phyloP scores from a whole-genome alignment of 2,888 invertebrate species.

The Punctoribates punctum region DNA sequence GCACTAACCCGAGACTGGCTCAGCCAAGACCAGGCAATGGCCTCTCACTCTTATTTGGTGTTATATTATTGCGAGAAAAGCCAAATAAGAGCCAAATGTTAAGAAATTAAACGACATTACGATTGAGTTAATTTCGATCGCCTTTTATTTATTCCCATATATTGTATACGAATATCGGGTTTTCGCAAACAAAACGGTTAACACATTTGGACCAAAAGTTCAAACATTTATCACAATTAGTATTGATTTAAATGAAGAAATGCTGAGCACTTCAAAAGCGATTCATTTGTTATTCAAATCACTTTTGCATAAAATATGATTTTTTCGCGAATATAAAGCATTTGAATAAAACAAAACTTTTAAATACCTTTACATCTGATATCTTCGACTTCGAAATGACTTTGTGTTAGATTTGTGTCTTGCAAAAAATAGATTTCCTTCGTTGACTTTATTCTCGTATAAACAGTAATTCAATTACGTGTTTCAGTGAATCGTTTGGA shows the following conservation, averaged over 20 bases:
- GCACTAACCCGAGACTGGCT: neutral
- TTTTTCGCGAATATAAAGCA: neutral
- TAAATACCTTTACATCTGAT: constrained; percentile 27
- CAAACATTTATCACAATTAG: too few relatives aligned
- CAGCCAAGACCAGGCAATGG: neutral
- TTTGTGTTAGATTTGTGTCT: neutral
- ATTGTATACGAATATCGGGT: neutral
- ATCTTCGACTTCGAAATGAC: neutral
- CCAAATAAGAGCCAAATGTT: neutral
- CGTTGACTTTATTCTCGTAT: neutral
- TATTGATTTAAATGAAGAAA: too few relatives aligned
- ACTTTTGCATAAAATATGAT: neutral
- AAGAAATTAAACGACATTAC: neutral
- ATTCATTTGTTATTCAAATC: neutral
- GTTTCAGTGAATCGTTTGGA: neutral
- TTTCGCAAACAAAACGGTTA: neutral
- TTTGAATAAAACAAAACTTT: neutral
- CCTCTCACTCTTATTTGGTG: neutral
- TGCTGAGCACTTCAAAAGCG: neutral
- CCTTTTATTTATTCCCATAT: neutral
- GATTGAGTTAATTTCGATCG: constrained; percentile 34
- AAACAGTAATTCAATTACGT: neutral
- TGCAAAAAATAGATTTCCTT: neutral
- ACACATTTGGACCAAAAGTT: too few relatives aligned
- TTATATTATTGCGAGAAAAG: constrained; percentile 7